A percentile compares a stretch with the other conserved stretches of the same genome.
These are phyloP conservation scores for Euzophera pinguis DNA, from an alignment of 2,888 invertebrate species.

Conservation along the genomic window DNA sequence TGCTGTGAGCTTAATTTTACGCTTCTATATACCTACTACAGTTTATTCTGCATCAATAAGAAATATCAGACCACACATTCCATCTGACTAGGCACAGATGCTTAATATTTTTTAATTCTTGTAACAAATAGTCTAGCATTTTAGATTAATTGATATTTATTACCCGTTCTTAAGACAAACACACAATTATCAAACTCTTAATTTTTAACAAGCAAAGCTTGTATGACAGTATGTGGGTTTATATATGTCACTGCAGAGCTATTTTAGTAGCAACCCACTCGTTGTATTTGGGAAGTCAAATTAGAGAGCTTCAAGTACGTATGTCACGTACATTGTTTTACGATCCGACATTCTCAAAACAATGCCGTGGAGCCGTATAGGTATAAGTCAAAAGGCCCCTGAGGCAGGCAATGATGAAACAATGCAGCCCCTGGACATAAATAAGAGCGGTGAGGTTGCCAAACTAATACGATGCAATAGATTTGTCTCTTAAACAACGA, in stretches of 20 bases:
- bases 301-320: conserved; percentile 5
- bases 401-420: too few relatives aligned
- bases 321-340: conserved; percentile 12
- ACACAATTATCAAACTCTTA: not conserved
- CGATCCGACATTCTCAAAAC: conserved; percentile 1
- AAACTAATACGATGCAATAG: too few relatives aligned
- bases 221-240: conserved; percentile 15
- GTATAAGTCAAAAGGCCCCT: not conserved
- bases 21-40: too few relatives aligned
- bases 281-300: conserved; percentile 2
- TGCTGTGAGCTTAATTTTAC: too few relatives aligned
- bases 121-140: not conserved
- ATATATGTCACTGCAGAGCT: conserved; percentile 11
- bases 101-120: not conserved
- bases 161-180: not conserved
- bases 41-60: too few relatives aligned
- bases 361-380: not conserved
- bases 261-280: conserved; percentile 11
- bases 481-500: too few relatives aligned
- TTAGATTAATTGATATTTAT: conserved; percentile 4
- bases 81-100: too few relatives aligned
- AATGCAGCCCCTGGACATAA: too few relatives aligned
- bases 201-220: conserved; percentile 1
- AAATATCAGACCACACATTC: too few relatives aligned
- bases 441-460: not conserved